These are phyloP conservation scores for Brotogeris chrysoptera DNA, from an alignment of 2,797 vertebrate genomes.

Conservation along the genomic window DNA sequence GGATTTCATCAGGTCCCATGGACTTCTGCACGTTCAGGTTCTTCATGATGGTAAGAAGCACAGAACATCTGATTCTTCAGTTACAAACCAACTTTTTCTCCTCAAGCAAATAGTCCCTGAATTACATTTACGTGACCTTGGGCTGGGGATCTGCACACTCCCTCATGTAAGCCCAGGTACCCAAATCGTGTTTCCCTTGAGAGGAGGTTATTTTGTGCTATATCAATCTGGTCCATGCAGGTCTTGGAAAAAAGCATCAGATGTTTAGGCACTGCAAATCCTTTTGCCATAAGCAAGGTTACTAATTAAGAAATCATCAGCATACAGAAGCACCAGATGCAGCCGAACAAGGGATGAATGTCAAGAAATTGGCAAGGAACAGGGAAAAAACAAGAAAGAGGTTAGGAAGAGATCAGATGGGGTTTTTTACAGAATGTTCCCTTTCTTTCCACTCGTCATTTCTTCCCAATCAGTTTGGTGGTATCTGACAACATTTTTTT, in stretches of 20 bases:
- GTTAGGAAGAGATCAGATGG: slow-evolving; percentile 6
- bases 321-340: slow-evolving; percentile 47
- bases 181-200: slow-evolving; percentile 13
- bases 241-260: slow-evolving; percentile 49
- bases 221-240: slow-evolving; percentile 39
- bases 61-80: neutral
- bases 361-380: slow-evolving; percentile 39
- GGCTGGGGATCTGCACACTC: neutral
- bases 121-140: slow-evolving; percentile 28
- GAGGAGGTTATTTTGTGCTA: slow-evolving; percentile 28
- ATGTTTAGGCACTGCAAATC: slow-evolving; percentile 55
- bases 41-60: neutral
- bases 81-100: neutral
- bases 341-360: slow-evolving; percentile 50
- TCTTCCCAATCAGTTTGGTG: neutral
- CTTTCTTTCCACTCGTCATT: neutral
- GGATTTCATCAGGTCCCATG: too few species aligned
- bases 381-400: slow-evolving; percentile 9
- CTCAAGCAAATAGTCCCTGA: neutral
- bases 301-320: slow-evolving; percentile 43
- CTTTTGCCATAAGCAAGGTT: slow-evolving; percentile 54
- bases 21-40: too few species aligned
- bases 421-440: neutral
- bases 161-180: neutral
- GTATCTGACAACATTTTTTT: neutral